Percentiles rank a stretch among this genome's conserved stretches.
Evolutionary conservation across 2,113 vertebrate species (phyloP).

Genomic region (Spea multiplicata): DNA sequence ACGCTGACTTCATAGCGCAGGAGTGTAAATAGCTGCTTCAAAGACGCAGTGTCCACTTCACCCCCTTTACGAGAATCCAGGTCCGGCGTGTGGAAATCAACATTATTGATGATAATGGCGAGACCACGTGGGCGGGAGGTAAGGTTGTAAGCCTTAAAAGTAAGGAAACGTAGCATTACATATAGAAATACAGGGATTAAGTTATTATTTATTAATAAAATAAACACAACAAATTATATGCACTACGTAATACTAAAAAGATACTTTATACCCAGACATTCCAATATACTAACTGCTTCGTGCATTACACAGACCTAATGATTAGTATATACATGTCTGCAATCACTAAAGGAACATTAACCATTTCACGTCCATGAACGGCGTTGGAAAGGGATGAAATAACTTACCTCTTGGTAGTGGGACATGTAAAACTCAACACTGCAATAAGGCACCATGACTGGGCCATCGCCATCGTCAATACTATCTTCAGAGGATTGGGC

Average conservation of each 20-base stretch:
- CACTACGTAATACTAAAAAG: too few species aligned
- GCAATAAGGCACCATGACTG: constrained; percentile 69
- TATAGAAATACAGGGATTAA: too few species aligned
- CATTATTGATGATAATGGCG: constrained; percentile 88
- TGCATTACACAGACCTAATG: too few species aligned
- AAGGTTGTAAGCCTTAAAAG: constrained; percentile 81
- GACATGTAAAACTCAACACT: constrained; percentile 78
- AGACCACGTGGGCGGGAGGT: constrained; percentile 79
- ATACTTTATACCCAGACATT: too few species aligned
- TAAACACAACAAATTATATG: too few species aligned
- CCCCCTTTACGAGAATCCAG: constrained; percentile 85
- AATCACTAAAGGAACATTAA: too few species aligned
- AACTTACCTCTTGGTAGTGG: constrained; percentile 75
- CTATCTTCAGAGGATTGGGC: constrained; percentile 67
- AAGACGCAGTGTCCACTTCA: constrained; percentile 80
- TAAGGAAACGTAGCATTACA: neutral
- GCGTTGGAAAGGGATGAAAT: too few species aligned
- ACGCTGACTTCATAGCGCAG: constrained; percentile 78
- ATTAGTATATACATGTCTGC: too few species aligned
- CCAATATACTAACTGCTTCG: too few species aligned
- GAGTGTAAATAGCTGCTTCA: constrained; percentile 80
- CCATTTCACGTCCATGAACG: too few species aligned
- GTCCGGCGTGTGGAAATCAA: constrained; percentile 77
- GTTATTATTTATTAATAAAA: too few species aligned
- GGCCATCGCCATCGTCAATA: constrained; percentile 82